These are phyloP conservation scores for Bruchidius siliquastri DNA, from an alignment of 2,888 invertebrate species.

Conservation along the genomic window DNA sequence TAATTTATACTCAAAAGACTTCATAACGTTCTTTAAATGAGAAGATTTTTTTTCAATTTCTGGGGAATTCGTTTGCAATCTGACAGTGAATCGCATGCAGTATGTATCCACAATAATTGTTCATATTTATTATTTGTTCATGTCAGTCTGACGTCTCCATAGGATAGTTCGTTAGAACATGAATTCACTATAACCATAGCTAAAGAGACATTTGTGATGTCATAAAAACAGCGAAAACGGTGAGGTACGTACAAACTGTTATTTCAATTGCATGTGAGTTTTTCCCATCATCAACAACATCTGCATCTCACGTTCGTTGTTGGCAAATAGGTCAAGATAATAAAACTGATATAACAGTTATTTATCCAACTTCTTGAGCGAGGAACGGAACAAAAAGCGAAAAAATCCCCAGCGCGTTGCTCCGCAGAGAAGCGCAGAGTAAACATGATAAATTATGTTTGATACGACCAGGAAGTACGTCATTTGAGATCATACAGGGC, in stretches of 20 bases:
- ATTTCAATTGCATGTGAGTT: not conserved
- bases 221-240: not conserved
- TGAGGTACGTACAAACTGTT: not conserved
- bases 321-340: not conserved
- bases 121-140: too few relatives aligned
- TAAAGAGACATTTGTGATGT: too few relatives aligned
- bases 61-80: too few relatives aligned
- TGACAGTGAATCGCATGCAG: too few relatives aligned
- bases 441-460: not conserved
- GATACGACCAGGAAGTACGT: not conserved
- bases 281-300: not conserved
- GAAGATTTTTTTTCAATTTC: too few relatives aligned
- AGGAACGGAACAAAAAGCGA: not conserved
- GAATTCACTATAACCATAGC: too few relatives aligned
- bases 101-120: too few relatives aligned
- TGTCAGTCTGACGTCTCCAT: too few relatives aligned
- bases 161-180: too few relatives aligned
- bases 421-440: not conserved
- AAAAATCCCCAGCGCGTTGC: not conserved
- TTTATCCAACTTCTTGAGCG: not conserved
- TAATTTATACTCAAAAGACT: too few relatives aligned
- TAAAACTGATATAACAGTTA: not conserved
- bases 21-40: too few relatives aligned
- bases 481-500: not conserved
- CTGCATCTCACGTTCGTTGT: not conserved